Evolutionary conservation across 2,113 vertebrate species (phyloP), one percentile per base, ranked within the genome.

Genomic region (Cervus canadensis): DNA sequence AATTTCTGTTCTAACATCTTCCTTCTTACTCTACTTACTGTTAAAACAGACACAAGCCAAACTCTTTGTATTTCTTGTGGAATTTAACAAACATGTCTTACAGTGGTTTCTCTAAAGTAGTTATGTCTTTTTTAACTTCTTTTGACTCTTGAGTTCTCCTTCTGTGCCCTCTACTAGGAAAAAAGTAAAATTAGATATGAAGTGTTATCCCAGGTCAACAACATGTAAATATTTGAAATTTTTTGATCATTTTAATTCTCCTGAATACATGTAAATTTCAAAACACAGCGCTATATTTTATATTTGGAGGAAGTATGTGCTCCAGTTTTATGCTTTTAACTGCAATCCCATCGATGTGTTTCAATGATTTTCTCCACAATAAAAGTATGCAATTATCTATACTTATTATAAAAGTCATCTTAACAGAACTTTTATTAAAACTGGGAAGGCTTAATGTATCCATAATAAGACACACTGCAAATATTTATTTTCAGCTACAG

Each of bases 371-470:
- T 92, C 23, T 95, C 62, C 92, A 54, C 11, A 76, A 54, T 82
- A 76, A 93, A 67, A 56, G 13, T 67, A 67, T 76, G 30, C 5
- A 91, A 96, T 97, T 93, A 91, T 91, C 62, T 93, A 19, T 64
- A 45, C 28, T 94, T 91, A 56, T 79, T 94, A 84, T 40, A 64
- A 89, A 95, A 87, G 28, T 50, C 40, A 84, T 56, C 50, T 74
- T 94, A 93, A 92, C 82, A 89, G 40, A 82, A 88, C 17, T 88
- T 94, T 96, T 88, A 86, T 89, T 97, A 97, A 98, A 89, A 95
- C 40, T 15, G 4, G 3, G 16, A 91, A 81, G n/a, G 52, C 40
- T 57, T 85, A 87, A 95, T 83, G 81, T 79, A 89, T 76, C 8
- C 30, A 81, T 33, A 78, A 83, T 67, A 48, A 57, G 8, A 86